Conservation (phyloP, 2,888 invertebrate genomes). For the Orgyia antiqua region DNA sequence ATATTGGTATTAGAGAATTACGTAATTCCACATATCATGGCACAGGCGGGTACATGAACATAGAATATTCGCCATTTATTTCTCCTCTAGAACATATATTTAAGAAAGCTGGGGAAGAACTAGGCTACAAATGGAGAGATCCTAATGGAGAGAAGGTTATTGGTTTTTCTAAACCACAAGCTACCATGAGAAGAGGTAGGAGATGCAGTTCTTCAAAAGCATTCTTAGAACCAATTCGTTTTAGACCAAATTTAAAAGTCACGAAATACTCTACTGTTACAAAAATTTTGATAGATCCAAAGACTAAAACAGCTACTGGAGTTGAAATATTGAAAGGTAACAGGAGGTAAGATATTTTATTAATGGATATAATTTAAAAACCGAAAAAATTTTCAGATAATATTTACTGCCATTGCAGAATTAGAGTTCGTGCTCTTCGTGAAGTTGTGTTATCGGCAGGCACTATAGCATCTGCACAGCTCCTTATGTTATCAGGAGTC, state of each 20-base stretch:
- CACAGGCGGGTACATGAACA: constrained; percentile 81
- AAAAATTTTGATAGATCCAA: constrained; percentile 81
- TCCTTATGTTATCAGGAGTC: constrained; percentile 91
- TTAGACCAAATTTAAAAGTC: constrained; percentile 83
- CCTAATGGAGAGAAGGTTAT: constrained; percentile 81
- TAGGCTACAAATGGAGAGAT: constrained; percentile 84
- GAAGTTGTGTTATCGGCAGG: constrained; percentile 91
- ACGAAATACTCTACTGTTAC: constrained; percentile 83
- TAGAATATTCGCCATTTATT: constrained; percentile 81
- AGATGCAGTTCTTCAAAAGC: constrained; percentile 90
- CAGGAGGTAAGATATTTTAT: constrained; percentile 57
- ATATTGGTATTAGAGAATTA: constrained; percentile 77
- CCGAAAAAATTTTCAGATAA: background rate
- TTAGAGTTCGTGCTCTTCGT: constrained; percentile 76
- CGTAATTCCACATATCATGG: constrained; percentile 83
- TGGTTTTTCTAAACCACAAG: constrained; percentile 85
- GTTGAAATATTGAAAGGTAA: constrained; percentile 84
- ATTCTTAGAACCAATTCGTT: constrained; percentile 82
- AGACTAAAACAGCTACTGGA: constrained; percentile 79
- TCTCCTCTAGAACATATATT: constrained; percentile 82
- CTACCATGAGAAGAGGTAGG: constrained; percentile 83
- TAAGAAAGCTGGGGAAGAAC: constrained; percentile 80
- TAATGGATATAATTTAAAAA: background rate
- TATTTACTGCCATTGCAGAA: no score
- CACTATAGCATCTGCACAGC: constrained; percentile 89